Base-by-base conservation (phyloP, 2,113 vertebrate genomes). In the Ciconia stormi region DNA sequence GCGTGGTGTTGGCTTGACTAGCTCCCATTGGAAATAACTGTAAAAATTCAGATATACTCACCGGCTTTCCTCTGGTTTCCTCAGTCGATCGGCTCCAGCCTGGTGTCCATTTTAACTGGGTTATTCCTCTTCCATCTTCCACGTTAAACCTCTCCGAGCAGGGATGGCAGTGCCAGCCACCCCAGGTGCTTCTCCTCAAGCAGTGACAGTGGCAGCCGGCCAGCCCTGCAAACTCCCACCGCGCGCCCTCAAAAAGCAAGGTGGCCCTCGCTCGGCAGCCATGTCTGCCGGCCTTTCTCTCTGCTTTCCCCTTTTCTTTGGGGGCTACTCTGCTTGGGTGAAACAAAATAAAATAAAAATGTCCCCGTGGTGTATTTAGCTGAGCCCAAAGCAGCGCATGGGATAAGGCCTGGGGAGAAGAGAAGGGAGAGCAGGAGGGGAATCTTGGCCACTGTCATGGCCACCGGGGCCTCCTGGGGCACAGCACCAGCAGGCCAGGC, bases 131-230 rank as follows among this genome's bases (percentile, higher is more conserved):
- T 50, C 19, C 36, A 36, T 46, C n/a, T 81, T 55, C 36, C 23
- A 14, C 0, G 2, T 16, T 8, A 23, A 72, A n/a, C 2, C 22
- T 27, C 58, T n/a, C 14, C 0, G 2, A 78, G 81, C 2, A 1
- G 21, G 46, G 40, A 56, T 2, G 4, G 73, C 40, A 56, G 79
- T 20, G 53, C 26, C 53, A 56, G 53, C 53, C 1, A 1, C 29
- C 46, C 14, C 11, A 4, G 36, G 25, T 1, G 0, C 3, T 18
- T 40, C 67, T 29, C 65, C 40, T n/a, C 38, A 50, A 50, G 67
- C 0, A 0, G 12, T 1, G 1, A 38, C 38, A 38, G 22, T 7
- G 2, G 56, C 19, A 7, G 8, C 63, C 15, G 4, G 9, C 9
- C 16, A 4, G 25, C 38, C 65, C 47, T 23, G 20, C 55, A 7